A percentile compares a stretch with the other conserved stretches of the same genome.
These are phyloP conservation scores for Rhinatrema bivittatum DNA, from an alignment of 2,797 vertebrate species.

Conservation along the genomic window DNA sequence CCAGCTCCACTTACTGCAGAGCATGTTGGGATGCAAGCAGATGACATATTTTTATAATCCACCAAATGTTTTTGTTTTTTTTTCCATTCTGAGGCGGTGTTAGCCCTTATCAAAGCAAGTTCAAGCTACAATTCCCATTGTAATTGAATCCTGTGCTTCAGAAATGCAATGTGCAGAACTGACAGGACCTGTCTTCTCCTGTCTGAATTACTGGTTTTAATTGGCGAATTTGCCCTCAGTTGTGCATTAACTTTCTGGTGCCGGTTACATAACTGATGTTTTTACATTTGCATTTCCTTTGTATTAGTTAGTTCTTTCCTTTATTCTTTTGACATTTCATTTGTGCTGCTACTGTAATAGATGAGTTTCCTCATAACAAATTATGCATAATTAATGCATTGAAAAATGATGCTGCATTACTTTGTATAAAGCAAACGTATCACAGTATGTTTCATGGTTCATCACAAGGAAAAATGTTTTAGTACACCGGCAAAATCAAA, in stretches of 20 bases:
- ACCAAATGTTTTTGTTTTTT: too few relatives aligned
- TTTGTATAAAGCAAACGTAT: too few relatives aligned
- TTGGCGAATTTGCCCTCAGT: conserved; percentile 6
- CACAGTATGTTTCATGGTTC: too few relatives aligned
- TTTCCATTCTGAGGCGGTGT: conserved; percentile 2
- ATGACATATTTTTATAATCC: too few relatives aligned
- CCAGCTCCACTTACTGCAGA: too few relatives aligned
- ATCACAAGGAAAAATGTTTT: too few relatives aligned
- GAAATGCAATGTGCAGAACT: conserved; percentile 17
- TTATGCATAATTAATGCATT: background rate
- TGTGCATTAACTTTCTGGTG: conserved; percentile 10
- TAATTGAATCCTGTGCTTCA: conserved; percentile 10
- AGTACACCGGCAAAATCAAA: too few relatives aligned
- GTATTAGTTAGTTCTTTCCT: conserved; percentile 16
- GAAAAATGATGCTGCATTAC: too few relatives aligned
- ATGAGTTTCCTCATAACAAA: too few relatives aligned
- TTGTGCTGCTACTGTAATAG: too few relatives aligned
- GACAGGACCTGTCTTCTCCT: conserved; percentile 16
- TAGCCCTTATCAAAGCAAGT: conserved; percentile 7
- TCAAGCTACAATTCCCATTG: conserved; percentile 16
- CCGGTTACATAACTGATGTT: conserved; percentile 11
- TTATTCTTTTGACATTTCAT: too few relatives aligned
- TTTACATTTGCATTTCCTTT: background rate
- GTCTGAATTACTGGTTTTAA: conserved; percentile 25
- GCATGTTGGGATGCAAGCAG: too few relatives aligned